Conservation (phyloP, 2,113 vertebrate genomes). For the Atlantisia rogersi region DNA sequence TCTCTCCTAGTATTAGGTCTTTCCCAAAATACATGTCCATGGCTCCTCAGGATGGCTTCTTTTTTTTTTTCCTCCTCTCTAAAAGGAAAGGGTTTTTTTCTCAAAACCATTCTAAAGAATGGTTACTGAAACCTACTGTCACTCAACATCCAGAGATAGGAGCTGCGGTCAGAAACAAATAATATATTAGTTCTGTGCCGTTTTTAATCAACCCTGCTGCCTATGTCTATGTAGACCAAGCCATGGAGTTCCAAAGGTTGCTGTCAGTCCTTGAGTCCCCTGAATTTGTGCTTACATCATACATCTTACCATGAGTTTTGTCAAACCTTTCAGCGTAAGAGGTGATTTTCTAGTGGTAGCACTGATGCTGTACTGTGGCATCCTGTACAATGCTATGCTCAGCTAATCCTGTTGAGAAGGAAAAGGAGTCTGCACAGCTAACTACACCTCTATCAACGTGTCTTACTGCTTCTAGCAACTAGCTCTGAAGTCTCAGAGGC, state of each 20-base stretch:
- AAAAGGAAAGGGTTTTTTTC: background rate
- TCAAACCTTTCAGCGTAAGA: background rate
- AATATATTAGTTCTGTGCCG: background rate
- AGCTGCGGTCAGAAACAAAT: background rate
- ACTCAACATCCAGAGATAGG: background rate
- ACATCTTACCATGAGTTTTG: fast-evolving
- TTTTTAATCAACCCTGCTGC: background rate
- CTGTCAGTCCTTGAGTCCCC: background rate
- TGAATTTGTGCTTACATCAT: background rate
- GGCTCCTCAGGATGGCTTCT: background rate
- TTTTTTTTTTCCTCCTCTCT: background rate
- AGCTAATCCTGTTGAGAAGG: background rate
- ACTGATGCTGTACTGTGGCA: background rate
- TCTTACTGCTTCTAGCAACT: background rate
- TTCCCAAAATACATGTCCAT: background rate
- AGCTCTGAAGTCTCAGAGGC: background rate
- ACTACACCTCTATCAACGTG: background rate
- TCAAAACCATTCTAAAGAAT: background rate
- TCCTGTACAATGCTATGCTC: background rate
- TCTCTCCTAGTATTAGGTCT: background rate
- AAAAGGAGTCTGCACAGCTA: background rate
- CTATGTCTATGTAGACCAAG: background rate
- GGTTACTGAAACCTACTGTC: background rate
- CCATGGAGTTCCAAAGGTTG: background rate
- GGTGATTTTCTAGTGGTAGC: background rate